Percentiles rank a stretch among this genome's conserved stretches.
These are phyloP conservation scores for Plutomurus gul DNA, from an alignment of 1,140 invertebrate species.

Conservation along the genomic window DNA sequence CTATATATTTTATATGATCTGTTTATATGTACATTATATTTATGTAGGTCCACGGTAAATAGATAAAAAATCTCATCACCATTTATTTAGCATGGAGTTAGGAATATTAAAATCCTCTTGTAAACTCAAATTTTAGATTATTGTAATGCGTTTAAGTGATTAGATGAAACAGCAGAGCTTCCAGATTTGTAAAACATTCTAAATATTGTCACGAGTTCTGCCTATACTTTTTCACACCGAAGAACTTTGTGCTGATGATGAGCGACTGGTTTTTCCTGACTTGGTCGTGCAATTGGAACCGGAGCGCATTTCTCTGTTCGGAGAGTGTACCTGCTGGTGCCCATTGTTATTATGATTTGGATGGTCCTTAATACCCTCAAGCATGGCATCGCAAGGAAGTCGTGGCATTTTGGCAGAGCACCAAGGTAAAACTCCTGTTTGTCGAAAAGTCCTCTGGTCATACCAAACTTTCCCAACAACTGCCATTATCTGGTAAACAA, in stretches of 20 bases:
- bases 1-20: too few relatives aligned
- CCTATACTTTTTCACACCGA: background rate
- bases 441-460: conserved; percentile 35
- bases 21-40: too few relatives aligned
- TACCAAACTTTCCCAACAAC: conserved; percentile 43
- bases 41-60: too few relatives aligned
- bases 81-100: too few relatives aligned
- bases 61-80: too few relatives aligned
- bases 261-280: conserved; percentile 5
- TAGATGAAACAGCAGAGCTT: background rate
- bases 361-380: conserved; percentile 36
- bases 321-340: background rate
- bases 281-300: background rate
- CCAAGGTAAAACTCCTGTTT: conserved; percentile 37
- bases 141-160: too few relatives aligned
- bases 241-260: conserved; percentile 14
- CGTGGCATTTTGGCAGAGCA: conserved; percentile 41
- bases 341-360: background rate
- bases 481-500: conserved; percentile 26
- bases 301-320: background rate
- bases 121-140: too few relatives aligned
- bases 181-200: too few relatives aligned
- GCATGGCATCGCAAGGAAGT: conserved; percentile 42
- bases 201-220: background rate
- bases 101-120: too few relatives aligned